Conservation (phyloP, 2,797 vertebrate genomes). For the Anniella stebbinsi region DNA sequence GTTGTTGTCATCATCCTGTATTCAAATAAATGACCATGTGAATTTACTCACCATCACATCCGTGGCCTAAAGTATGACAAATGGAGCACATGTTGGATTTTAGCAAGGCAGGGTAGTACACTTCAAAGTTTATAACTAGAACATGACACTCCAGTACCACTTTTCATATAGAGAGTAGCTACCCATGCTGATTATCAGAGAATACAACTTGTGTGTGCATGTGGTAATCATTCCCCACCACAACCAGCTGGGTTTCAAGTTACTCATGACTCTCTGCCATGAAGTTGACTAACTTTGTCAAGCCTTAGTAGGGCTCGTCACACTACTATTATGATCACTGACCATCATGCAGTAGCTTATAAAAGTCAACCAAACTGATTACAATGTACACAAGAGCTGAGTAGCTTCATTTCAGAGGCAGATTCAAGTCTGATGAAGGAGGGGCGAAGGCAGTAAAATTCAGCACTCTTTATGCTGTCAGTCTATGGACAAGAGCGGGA, state of each 20-base stretch:
- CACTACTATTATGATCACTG: background rate
- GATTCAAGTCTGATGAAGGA: rapidly evolving
- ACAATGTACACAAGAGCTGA: background rate
- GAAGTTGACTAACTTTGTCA: constrained; percentile 12
- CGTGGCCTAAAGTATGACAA: background rate
- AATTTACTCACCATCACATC: background rate
- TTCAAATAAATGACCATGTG: background rate
- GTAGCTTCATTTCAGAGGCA: background rate
- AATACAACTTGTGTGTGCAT: background rate
- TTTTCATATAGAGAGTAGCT: background rate
- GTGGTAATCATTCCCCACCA: background rate
- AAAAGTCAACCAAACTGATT: background rate
- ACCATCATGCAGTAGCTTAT: background rate
- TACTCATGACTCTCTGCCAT: background rate
- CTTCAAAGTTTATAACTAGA: background rate
- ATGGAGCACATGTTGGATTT: background rate
- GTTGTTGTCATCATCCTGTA: background rate
- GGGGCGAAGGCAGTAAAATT: background rate
- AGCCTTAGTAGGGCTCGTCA: background rate
- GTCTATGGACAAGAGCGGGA: constrained; percentile 19
- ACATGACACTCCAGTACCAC: background rate
- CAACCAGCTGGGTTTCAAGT: background rate
- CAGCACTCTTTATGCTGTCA: constrained; percentile 19
- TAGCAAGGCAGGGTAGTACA: background rate
- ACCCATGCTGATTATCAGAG: background rate